Percentiles rank a stretch among this genome's conserved stretches.
phyloP scores from a whole-genome alignment of 2,113 vertebrate species.

The Oostethus manadensis region DNA sequence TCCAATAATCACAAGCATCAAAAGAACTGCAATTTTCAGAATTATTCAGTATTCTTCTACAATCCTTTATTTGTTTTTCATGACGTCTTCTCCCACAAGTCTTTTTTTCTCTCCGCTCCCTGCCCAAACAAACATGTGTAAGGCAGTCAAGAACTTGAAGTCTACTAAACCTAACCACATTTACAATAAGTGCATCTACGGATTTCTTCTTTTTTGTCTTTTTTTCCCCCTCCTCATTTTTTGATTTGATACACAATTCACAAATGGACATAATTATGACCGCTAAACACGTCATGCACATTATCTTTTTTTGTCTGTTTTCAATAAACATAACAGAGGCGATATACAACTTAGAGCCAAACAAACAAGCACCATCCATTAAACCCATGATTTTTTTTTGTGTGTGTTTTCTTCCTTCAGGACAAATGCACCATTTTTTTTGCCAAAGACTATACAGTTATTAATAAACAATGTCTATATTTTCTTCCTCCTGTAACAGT shows the following conservation, averaged over 20 bases:
- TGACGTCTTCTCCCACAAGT: slow-evolving; percentile 73
- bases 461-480: slow-evolving; percentile 72
- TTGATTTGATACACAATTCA: slow-evolving; percentile 84
- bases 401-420: slow-evolving; percentile 55
- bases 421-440: slow-evolving; percentile 82
- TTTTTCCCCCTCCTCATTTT: slow-evolving; percentile 37
- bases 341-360: slow-evolving; percentile 92
- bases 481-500: slow-evolving; percentile 74
- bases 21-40: slow-evolving; percentile 81
- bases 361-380: slow-evolving; percentile 87
- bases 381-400: slow-evolving; percentile 69
- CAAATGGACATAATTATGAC: slow-evolving; percentile 94
- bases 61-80: slow-evolving; percentile 70
- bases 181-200: slow-evolving; percentile 94
- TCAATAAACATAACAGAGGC: slow-evolving; percentile 94
- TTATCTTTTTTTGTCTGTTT: slow-evolving; percentile 72
- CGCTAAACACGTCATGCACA: slow-evolving; percentile 96
- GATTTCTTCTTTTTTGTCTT: slow-evolving; percentile 69
- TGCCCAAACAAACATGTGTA: slow-evolving; percentile 57
- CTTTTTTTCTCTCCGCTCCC: slow-evolving; percentile 69
- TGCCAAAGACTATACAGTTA: slow-evolving; percentile 82
- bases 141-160: slow-evolving; percentile 81
- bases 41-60: slow-evolving; percentile 80
- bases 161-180: slow-evolving; percentile 84
- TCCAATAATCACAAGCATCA: slow-evolving; percentile 91